Evolutionary conservation across 1,140 invertebrate species (phyloP), one percentile per base, ranked within the genome.

Genomic region (Psilanteris sp.): DNA sequence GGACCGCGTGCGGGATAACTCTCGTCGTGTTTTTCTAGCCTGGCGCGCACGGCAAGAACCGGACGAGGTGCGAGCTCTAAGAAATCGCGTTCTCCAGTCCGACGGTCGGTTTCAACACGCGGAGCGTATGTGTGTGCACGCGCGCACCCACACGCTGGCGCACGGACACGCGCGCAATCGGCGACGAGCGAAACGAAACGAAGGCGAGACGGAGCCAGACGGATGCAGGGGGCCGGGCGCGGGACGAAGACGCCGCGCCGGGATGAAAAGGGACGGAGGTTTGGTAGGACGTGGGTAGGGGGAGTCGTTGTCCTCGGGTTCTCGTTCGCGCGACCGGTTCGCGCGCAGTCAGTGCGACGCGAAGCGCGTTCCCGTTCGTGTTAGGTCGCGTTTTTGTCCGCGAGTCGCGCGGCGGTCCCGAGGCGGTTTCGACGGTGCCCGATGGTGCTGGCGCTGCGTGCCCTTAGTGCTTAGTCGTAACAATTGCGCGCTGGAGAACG

Each of bases 291-390:
- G 37, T 13, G 20, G 43, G 72, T 57, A 57, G 72, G 57, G 72
- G 72, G 64, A 64, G 72, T 76, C 72, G 72, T 70, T 76, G 72
- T 68, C 72, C 72, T 70, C 72, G 34, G 48, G 29, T 36, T 55
- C 43, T 55, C 34, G 68, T 62, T 34, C 11, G 37, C 52, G 46
- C 46, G 32, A 68, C 62, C 72, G 64, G 72, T 75, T 75, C 39
- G 36, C 27, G 8, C 9, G 1, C 41, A 46, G 31, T 37, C 71
- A 66, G 72, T 75, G 24, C 59, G 61, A 62, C 72, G 62, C 62
- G 72, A 46, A 75, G 72, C 72, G 72, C 72, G 72, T 75, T 70
- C 13, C 11, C 24, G 16, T 43, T 32, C 41, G 44, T 27, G 54
- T 52, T n/a, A 7, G 46, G 1, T 13, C 37, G 46, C 37, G 61